Evolutionary conservation across 1,140 invertebrate species (phyloP).

Genomic region (Zeugodacus cucurbitae): DNA sequence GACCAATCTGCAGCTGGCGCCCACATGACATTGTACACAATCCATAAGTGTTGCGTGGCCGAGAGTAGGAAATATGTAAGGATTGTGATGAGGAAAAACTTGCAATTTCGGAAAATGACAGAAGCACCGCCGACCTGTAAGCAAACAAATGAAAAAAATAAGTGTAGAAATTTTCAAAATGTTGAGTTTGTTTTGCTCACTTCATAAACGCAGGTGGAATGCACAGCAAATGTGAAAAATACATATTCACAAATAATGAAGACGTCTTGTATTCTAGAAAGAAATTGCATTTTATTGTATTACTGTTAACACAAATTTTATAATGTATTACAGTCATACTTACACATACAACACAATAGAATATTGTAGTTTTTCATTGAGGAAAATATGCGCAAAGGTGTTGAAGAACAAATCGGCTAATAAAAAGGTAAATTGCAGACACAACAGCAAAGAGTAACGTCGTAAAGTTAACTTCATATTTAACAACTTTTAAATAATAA

Average conservation of each 20-base stretch:
- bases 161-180: conserved; percentile 12
- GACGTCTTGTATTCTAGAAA: conserved; percentile 75
- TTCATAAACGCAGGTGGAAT: conserved; percentile 80
- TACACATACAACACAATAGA: conserved; percentile 61
- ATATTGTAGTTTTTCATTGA: conserved; percentile 53
- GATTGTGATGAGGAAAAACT: conserved; percentile 70
- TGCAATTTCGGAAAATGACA: conserved; percentile 72
- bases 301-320: background rate
- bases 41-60: conserved; percentile 69
- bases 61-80: conserved; percentile 65
- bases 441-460: conserved; percentile 57
- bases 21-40: conserved; percentile 51
- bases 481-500: background rate
- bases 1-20: conserved; percentile 50
- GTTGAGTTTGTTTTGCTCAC: conserved; percentile 66
- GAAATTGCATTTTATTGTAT: conserved; percentile 1
- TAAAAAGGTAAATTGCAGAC: conserved; percentile 54
- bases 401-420: conserved; percentile 59
- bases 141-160: conserved; percentile 43
- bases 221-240: conserved; percentile 74
- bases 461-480: conserved; percentile 60
- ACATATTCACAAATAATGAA: conserved; percentile 75
- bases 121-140: conserved; percentile 75
- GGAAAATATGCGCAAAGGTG: conserved; percentile 55
- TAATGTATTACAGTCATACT: conserved; percentile 44